These are phyloP conservation scores for Pseudopodoces humilis DNA, from an alignment of 2,113 vertebrate genomes.

Conservation along the genomic window DNA sequence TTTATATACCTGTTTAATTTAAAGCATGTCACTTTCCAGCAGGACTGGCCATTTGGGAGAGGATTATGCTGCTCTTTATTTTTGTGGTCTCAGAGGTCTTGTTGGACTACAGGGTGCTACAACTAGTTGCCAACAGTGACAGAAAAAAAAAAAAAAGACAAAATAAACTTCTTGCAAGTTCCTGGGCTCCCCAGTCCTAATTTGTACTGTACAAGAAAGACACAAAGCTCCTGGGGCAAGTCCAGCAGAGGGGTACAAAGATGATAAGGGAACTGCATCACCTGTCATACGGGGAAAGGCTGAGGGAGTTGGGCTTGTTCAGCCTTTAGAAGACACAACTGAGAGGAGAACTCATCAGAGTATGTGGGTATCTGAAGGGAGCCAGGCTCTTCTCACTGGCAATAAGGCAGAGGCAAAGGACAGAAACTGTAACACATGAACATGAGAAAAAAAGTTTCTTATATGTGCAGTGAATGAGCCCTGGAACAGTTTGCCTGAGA, in stretches of 20 bases:
- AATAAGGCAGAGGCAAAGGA: background rate
- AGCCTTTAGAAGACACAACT: background rate
- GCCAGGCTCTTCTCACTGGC: background rate
- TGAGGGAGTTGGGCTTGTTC: background rate
- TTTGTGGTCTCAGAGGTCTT: background rate
- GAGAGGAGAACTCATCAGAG: background rate
- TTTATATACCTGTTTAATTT: background rate
- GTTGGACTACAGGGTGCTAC: background rate
- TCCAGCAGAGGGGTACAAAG: background rate
- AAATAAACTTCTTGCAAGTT: background rate
- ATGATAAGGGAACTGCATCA: background rate
- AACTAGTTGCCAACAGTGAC: background rate
- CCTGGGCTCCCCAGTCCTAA: background rate
- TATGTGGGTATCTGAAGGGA: background rate
- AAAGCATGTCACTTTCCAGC: background rate
- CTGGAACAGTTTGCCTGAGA: too few species aligned
- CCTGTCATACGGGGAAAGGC: background rate
- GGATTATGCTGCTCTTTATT: background rate
- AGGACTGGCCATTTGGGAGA: background rate
- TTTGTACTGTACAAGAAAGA: background rate
- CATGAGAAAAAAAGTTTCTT: background rate
- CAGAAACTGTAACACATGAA: background rate
- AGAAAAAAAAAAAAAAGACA: background rate
- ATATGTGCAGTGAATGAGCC: accelerated
- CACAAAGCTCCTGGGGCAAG: background rate